These are phyloP conservation scores for Bos taurus DNA, from an alignment of 2,113 vertebrate species.

Conservation along the genomic window ARS-UCD2.0 NC_037348.1:45710001-45710500, in stretches of 20 bases:
- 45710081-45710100: background rate
- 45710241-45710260: background rate
- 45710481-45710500: background rate
- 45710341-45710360: background rate
- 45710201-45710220: background rate
- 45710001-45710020: background rate
- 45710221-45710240: background rate
- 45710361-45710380: background rate
- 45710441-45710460: background rate
- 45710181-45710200: background rate
- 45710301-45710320: background rate
- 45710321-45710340: background rate
- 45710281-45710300: background rate
- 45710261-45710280: background rate
- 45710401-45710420: background rate
- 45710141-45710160: background rate
- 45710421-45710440: background rate
- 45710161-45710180: background rate
- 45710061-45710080: background rate
- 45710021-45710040: background rate
- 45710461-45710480: background rate
- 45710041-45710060: background rate
- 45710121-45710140: background rate
- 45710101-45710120: background rate
- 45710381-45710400: background rate